A percentile compares a stretch with the other conserved stretches of the same genome.
These are phyloP conservation scores for Macrochelys suwanniensis DNA, from an alignment of 2,797 vertebrate genomes.

Conservation along the genomic window DNA sequence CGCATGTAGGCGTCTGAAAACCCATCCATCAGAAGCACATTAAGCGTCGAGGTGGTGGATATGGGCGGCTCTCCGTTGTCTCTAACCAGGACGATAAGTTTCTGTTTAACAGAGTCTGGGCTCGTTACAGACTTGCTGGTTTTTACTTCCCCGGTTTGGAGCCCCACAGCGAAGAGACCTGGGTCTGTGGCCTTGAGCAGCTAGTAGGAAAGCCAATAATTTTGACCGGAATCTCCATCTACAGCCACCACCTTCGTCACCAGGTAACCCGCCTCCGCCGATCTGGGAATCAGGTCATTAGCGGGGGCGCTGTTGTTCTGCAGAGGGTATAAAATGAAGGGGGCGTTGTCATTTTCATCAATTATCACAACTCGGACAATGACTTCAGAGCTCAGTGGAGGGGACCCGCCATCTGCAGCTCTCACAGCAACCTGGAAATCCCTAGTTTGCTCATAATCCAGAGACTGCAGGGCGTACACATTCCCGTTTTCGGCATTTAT, in stretches of 20 bases:
- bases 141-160: constrained; percentile 14
- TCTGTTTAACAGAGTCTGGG: neutral
- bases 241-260: neutral
- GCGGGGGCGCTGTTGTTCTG: too few species aligned
- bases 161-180: neutral
- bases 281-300: neutral
- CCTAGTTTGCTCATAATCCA: constrained; percentile 81
- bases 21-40: constrained; percentile 21
- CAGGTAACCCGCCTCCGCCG: neutral
- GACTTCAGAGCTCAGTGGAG: constrained; percentile 61
- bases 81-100: neutral
- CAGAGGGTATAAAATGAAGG: too few species aligned
- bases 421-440: constrained; percentile 73
- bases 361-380: neutral
- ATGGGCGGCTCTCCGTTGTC: neutral
- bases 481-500: constrained; percentile 80
- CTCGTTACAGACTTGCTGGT: neutral
- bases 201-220: constrained; percentile 56
- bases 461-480: constrained; percentile 74
- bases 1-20: constrained; percentile 61
- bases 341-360: neutral
- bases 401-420: constrained; percentile 79
- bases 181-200: neutral
- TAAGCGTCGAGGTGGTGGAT: constrained; percentile 5
- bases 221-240: too few species aligned